A percentile compares a stretch with the other conserved stretches of the same genome.
phyloP scores from a whole-genome alignment of 2,888 invertebrate genomes.

The Hofmannophila pseudospretella region DNA sequence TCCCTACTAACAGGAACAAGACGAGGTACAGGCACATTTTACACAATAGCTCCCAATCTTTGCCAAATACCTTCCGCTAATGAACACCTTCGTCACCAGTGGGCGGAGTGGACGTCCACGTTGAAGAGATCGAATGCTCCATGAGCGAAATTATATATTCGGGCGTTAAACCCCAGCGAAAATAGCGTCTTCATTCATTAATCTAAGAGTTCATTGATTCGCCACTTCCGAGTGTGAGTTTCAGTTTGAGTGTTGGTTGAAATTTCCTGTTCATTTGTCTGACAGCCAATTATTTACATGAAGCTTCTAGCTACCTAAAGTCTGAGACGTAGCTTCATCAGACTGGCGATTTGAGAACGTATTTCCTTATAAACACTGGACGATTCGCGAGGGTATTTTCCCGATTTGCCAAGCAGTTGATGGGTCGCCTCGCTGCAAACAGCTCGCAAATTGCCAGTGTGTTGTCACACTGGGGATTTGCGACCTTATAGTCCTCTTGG shows the following conservation, averaged over 20 bases:
- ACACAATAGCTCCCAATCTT: constrained; percentile 34
- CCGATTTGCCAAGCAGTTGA: no score
- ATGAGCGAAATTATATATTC: constrained; percentile 30
- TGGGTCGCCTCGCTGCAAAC: no score
- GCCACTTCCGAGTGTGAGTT: constrained; percentile 25
- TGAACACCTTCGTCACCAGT: constrained; percentile 43
- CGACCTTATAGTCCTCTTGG: no score
- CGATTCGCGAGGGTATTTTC: no score
- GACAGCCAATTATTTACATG: no score
- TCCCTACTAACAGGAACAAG: constrained; percentile 48
- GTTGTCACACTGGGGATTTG: no score
- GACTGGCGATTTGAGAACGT: no score
- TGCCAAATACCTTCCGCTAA: constrained; percentile 63
- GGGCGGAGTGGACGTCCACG: constrained; percentile 33
- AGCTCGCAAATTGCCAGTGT: no score
- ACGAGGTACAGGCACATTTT: constrained; percentile 48
- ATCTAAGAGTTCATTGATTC: constrained; percentile 40
- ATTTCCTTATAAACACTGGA: no score
- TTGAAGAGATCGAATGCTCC: constrained; percentile 17
- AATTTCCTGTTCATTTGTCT: not conserved
- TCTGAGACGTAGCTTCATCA: no score
- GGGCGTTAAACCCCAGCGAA: constrained; percentile 43
- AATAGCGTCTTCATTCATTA: constrained; percentile 40
- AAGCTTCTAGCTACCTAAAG: no score
- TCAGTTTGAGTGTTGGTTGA: not conserved